A percentile compares a stretch with the other conserved stretches of the same genome.
phyloP scores from a whole-genome alignment of 2,797 vertebrate species.

The Cephalopachus bancanus region DNA sequence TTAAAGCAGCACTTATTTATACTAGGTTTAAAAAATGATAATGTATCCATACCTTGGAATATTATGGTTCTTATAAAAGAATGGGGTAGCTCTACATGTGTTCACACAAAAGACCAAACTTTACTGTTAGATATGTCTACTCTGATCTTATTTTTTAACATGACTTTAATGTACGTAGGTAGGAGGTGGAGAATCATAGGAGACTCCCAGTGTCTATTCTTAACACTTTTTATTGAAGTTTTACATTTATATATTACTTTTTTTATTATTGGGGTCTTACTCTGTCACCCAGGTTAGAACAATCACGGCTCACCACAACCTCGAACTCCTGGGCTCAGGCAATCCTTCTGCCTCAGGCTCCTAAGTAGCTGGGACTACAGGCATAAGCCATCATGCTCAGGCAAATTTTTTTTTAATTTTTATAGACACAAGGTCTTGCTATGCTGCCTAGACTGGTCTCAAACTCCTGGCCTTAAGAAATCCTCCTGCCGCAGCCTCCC shows the following conservation, averaged over 20 bases:
- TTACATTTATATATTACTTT: not conserved
- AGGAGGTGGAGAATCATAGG: not conserved
- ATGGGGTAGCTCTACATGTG: not conserved
- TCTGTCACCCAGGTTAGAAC: too few species aligned
- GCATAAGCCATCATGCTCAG: too few species aligned
- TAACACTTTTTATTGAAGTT: slow-evolving; percentile 19
- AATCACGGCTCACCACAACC: too few species aligned
- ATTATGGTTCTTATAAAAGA: not conserved
- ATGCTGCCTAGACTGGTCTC: too few species aligned
- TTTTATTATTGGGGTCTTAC: too few species aligned
- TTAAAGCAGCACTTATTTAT: not conserved
- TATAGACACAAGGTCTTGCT: too few species aligned
- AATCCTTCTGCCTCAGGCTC: too few species aligned
- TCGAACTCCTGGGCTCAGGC: too few species aligned
- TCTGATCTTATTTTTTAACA: not conserved
- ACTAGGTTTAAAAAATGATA: not conserved
- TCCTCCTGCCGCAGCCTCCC: too few species aligned
- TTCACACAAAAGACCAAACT: not conserved
- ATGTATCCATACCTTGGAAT: not conserved
- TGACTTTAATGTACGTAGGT: not conserved
- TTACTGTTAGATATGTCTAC: not conserved
- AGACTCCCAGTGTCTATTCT: not conserved
- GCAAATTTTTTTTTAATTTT: too few species aligned
- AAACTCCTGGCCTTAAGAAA: too few species aligned
- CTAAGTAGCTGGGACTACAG: too few species aligned